A percentile compares a stretch with the other conserved stretches of the same genome.
Evolutionary conservation across 2,113 vertebrate species (phyloP).

Genomic region (Balaeniceps rex): DNA sequence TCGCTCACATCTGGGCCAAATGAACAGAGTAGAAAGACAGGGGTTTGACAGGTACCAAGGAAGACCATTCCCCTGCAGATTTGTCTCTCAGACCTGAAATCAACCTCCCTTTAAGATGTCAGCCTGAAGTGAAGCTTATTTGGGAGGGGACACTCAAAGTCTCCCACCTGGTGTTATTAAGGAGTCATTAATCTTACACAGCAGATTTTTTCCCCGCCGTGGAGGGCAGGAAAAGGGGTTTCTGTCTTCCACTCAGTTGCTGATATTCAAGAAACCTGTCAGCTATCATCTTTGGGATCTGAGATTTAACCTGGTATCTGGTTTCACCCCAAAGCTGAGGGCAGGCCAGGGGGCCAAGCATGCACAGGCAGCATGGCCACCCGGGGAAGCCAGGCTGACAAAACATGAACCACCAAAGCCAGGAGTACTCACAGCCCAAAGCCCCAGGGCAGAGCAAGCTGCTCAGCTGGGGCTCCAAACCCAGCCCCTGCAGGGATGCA

Average conservation of each 20-base stretch:
- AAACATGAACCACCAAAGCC: background rate
- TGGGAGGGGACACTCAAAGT: background rate
- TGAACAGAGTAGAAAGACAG: background rate
- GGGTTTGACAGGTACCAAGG: background rate
- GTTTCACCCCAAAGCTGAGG: background rate
- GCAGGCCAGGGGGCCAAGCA: background rate
- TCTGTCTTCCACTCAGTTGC: background rate
- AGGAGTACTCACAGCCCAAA: background rate
- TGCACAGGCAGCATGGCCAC: background rate
- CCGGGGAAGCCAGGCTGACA: background rate
- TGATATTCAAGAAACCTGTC: background rate
- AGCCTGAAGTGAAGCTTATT: background rate
- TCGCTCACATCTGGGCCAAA: rapidly evolving
- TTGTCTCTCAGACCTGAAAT: background rate
- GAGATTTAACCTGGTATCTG: background rate
- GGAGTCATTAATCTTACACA: background rate
- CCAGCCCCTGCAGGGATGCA: background rate
- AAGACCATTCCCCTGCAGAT: background rate
- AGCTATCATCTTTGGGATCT: background rate
- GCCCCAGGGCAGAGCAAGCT: background rate
- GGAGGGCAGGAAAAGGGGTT: background rate
- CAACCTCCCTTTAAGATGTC: background rate
- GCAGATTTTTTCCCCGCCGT: background rate
- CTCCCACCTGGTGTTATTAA: background rate
- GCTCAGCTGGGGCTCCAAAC: background rate